Conservation (phyloP, 2,797 vertebrate species). For the Pitangus sulphuratus region DNA sequence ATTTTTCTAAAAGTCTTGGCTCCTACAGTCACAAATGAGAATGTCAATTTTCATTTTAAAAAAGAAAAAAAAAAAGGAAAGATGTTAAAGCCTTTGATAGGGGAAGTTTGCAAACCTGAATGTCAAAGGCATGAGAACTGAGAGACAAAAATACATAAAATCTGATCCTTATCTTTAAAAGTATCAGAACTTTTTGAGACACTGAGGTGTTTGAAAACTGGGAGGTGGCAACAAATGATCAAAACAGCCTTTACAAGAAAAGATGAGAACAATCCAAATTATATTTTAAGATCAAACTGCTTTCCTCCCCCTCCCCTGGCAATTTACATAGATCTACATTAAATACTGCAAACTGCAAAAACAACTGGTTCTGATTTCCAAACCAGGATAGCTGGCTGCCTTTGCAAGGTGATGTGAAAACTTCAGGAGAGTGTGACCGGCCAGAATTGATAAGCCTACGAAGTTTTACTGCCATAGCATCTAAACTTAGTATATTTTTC, state of each 20-base stretch:
- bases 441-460: not conserved
- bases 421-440: not conserved
- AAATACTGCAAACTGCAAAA: slow-evolving; percentile 41
- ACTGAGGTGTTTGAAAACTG: slow-evolving; percentile 43
- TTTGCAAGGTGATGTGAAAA: not conserved
- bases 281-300: slow-evolving; percentile 57
- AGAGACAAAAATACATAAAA: slow-evolving; percentile 45
- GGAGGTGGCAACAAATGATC: slow-evolving; percentile 55
- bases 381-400: not conserved
- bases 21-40: not conserved
- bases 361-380: not conserved
- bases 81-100: slow-evolving; percentile 47
- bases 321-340: slow-evolving; percentile 66
- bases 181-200: slow-evolving; percentile 46
- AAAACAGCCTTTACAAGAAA: slow-evolving; percentile 50
- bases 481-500: not conserved
- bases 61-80: not conserved
- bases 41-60: slow-evolving; percentile 35
- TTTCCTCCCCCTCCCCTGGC: slow-evolving; percentile 7
- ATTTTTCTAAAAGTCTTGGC: slow-evolving; percentile 57
- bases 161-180: slow-evolving; percentile 68
- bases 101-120: slow-evolving; percentile 31
- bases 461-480: not conserved
- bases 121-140: slow-evolving; percentile 63
- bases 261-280: slow-evolving; percentile 56